Evolutionary conservation across 2,888 invertebrate species (phyloP).

Genomic region (Drosophila rubida): DNA sequence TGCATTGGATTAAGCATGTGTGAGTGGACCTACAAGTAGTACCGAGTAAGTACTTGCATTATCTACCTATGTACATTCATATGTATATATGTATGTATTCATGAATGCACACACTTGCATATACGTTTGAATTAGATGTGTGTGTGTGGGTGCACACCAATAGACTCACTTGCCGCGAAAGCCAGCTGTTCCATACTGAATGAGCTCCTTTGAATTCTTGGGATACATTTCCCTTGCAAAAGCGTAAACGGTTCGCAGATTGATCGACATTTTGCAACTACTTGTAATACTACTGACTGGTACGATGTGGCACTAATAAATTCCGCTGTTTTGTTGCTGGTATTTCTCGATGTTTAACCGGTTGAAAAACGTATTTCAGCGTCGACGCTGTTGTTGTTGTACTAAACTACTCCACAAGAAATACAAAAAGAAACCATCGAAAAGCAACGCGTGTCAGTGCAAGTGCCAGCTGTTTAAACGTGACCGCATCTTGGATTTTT

Average conservation of each 20-base stretch:
- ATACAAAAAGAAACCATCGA: slow-evolving; percentile 30
- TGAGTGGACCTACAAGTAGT: slow-evolving; percentile 14
- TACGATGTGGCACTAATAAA: slow-evolving; percentile 34
- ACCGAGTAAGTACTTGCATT: slow-evolving; percentile 4
- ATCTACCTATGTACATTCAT: background rate
- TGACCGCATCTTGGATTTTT: background rate
- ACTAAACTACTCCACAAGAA: slow-evolving; percentile 42
- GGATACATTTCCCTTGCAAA: slow-evolving; percentile 92
- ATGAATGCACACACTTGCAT: background rate
- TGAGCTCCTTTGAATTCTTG: slow-evolving; percentile 88
- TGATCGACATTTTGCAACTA: slow-evolving; percentile 81
- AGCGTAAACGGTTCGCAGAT: slow-evolving; percentile 87
- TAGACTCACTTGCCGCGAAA: slow-evolving; percentile 89
- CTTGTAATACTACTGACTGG: slow-evolving; percentile 21
- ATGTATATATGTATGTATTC: slow-evolving; percentile 2
- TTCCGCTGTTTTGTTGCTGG: slow-evolving; percentile 17
- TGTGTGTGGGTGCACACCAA: slow-evolving; percentile 1
- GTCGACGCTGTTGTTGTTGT: slow-evolving; percentile 48
- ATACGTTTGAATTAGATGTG: slow-evolving; percentile 12
- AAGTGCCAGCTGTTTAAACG: slow-evolving; percentile 38
- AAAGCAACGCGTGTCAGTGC: slow-evolving; percentile 62
- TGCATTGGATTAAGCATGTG: background rate
- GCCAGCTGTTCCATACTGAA: slow-evolving; percentile 94
- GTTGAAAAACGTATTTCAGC: slow-evolving; percentile 52
- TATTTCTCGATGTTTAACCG: slow-evolving; percentile 29